These are phyloP conservation scores for Corella eumyota DNA, from an alignment of 23 tunicate genomes.

Conservation along the genomic window DNA sequence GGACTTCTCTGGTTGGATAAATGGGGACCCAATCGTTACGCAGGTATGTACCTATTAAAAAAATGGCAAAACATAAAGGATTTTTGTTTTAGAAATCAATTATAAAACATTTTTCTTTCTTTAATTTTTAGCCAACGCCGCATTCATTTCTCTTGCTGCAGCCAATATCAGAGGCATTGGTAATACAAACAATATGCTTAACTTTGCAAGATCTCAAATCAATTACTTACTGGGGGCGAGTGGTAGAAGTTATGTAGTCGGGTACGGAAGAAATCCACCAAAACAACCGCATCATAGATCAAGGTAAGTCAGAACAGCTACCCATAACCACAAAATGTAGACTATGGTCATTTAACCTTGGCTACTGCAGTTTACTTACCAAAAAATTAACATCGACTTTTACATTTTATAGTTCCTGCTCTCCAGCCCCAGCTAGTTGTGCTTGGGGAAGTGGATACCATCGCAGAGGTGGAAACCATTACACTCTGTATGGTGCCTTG, in stretches of 20 bases:
- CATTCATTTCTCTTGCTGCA: slow-evolving; percentile 75
- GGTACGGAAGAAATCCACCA: slow-evolving; percentile 88
- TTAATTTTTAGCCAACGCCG: slow-evolving; percentile 53
- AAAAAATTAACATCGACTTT: background rate
- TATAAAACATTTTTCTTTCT: background rate
- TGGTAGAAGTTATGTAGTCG: slow-evolving; percentile 86
- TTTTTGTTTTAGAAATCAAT: background rate
- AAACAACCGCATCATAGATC: slow-evolving; percentile 75
- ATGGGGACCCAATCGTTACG: slow-evolving; percentile 90
- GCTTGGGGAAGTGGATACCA: slow-evolving; percentile 61
- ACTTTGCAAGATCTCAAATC: slow-evolving; percentile 59
- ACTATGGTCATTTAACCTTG: too few relatives aligned
- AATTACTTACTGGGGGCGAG: slow-evolving; percentile 62
- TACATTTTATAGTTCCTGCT: slow-evolving; percentile 79
- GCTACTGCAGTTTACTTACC: background rate
- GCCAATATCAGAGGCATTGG: slow-evolving; percentile 47
- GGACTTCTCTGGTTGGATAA: slow-evolving; percentile 89
- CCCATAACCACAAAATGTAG: too few relatives aligned
- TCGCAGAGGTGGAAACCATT: slow-evolving; percentile 26
- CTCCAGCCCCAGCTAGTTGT: slow-evolving; percentile 60
- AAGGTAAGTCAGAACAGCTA: slow-evolving; percentile 21
- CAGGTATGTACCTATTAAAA: slow-evolving; percentile 35
- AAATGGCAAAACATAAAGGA: background rate
- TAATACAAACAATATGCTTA: slow-evolving; percentile 13
- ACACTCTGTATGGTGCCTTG: slow-evolving; percentile 77